Evolutionary conservation across 2,797 vertebrate species (phyloP), one percentile per base, ranked within the genome.

Genomic region (Pantherophis alleghaniensis): DNA sequence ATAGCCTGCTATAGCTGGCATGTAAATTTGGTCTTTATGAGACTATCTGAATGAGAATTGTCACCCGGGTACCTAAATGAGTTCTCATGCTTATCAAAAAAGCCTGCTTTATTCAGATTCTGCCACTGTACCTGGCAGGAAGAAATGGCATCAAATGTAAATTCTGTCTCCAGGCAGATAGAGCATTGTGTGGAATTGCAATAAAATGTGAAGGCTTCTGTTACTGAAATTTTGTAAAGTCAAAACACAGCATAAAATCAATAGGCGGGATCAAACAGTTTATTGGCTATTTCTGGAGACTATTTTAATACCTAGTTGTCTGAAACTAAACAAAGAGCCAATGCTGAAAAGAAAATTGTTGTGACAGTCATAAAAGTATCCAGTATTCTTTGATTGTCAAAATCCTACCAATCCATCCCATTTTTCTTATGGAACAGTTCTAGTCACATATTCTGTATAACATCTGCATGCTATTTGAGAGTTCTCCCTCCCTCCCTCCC

Each of bases 141-240:
- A 93, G 56, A 16, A 94, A 91, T 90, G 59, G 56, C 0, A 95
- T 2, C 7, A 93, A 90, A 94, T 92, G 3, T 26, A 91, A n/a
- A 13, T 90, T 94, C 6, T 89, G 92, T 89, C 56, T 57, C 14
- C n/a, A 14, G 1, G 2, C 24, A 93, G 28, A 92, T 20, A 74
- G 3, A 92, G 0, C 0, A 63, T 91, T 94, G 86, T 83, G 63
- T 87, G 13, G 92, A 95, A 92, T 3, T 90, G 26, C 47, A 69
- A 94, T 89, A 92, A 95, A 95, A 92, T 86, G 24, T 94, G 0
- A 32, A 92, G 86, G 86, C 86, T 83, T 83, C 22, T 91, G 56
- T 66, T 88, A 57, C 47, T 88, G 87, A 92, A 94, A 32, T 94
- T 90, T 87, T 5, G 69, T 91, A 20, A 88, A 91, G 57, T 7